phyloP scores from a whole-genome alignment of 35 echinoderm and acorn worm species.

The Strongylocentrotus purpuratus region DNA sequence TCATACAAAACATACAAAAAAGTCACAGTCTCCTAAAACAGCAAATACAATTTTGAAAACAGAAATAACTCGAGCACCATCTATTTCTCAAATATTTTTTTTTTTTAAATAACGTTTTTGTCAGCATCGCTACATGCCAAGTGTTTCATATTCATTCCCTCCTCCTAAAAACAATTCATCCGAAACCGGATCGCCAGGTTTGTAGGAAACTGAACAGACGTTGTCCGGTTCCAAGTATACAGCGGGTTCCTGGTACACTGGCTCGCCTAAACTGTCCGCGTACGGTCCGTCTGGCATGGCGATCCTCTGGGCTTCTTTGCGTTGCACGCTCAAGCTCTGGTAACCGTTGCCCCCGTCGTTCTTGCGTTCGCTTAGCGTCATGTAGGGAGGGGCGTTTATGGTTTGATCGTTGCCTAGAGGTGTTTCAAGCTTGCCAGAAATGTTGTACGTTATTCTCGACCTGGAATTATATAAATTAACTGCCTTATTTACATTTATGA shows the following conservation, averaged over 20 bases:
- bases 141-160: conserved; percentile 16
- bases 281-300: neutral
- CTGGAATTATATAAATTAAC: neutral
- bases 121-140: neutral
- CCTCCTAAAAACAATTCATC: conserved; percentile 29
- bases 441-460: neutral
- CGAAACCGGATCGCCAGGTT: neutral
- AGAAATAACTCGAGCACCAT: neutral
- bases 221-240: conserved; percentile 17
- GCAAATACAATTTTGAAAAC: neutral
- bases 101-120: neutral
- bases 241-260: neutral
- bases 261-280: neutral
- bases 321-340: conserved; percentile 3
- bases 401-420: neutral
- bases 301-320: neutral
- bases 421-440: neutral
- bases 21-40: neutral
- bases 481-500: neutral
- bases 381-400: neutral
- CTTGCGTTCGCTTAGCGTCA: neutral
- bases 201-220: neutral
- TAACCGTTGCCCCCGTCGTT: neutral
- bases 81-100: neutral
- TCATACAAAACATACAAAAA: neutral